These are phyloP conservation scores for Ichneumon xanthorius DNA, from an alignment of 2,888 invertebrate genomes.

Conservation along the genomic window DNA sequence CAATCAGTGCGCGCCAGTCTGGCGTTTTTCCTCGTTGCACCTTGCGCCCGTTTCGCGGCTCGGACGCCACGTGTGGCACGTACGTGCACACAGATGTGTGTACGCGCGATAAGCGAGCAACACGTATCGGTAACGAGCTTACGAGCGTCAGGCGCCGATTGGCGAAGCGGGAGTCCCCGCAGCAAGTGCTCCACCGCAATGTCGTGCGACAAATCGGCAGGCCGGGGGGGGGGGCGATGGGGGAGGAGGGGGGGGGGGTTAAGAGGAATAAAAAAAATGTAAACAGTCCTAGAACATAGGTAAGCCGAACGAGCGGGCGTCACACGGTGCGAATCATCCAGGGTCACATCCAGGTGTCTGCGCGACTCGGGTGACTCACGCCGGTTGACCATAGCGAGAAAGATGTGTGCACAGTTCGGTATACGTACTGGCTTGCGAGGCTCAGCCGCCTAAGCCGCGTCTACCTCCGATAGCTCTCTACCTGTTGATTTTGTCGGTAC, in stretches of 20 bases:
- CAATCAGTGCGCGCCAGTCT: constrained; percentile 25
- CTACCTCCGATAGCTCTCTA: constrained; percentile 50
- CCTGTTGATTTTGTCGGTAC: constrained; percentile 57
- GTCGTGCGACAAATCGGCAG: neutral
- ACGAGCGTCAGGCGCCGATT: constrained; percentile 39
- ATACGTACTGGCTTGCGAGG: constrained; percentile 38
- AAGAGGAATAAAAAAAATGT: constrained; percentile 51
- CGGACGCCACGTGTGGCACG: constrained; percentile 18
- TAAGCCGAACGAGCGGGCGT: constrained; percentile 46
- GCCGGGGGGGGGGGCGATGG: neutral
- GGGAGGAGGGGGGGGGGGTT: neutral
- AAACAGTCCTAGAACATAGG: constrained; percentile 47
- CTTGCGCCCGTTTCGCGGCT: constrained; percentile 3
- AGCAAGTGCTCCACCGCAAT: constrained; percentile 9
- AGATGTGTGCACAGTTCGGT: constrained; percentile 22
- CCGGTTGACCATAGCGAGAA: constrained; percentile 61
- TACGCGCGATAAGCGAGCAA: neutral
- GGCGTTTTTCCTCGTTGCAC: constrained; percentile 16
- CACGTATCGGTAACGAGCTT: constrained; percentile 15
- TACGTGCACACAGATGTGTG: neutral
- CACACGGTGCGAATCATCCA: constrained; percentile 66
- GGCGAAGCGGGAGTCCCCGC: constrained; percentile 9
- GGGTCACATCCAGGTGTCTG: constrained; percentile 71
- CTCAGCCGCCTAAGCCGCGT: constrained; percentile 42
- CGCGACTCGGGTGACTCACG: constrained; percentile 62